Percentiles rank a stretch among this genome's conserved stretches.
Evolutionary conservation across 2,888 invertebrate genomes (phyloP).

Genomic region (Phlogophora meticulosa): DNA sequence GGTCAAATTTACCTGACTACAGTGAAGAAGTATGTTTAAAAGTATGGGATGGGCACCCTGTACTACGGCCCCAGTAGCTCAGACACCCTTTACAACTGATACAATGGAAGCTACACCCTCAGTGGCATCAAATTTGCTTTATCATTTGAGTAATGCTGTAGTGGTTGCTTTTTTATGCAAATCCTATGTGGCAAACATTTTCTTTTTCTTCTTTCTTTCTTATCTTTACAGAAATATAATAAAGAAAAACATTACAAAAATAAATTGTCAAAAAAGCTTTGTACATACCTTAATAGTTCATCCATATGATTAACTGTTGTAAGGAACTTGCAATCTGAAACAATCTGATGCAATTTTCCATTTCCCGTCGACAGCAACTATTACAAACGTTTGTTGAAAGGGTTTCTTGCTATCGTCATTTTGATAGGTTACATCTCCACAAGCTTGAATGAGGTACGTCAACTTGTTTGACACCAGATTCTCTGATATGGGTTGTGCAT

Average conservation of each 20-base stretch:
- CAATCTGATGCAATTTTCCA: constrained; percentile 98
- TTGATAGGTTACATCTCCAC: constrained; percentile 95
- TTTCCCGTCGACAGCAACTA: constrained; percentile 96
- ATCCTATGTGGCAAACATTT: too few relatives aligned
- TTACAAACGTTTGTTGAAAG: constrained; percentile 96
- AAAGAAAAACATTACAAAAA: not conserved
- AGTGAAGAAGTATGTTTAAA: too few relatives aligned
- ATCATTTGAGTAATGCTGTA: too few relatives aligned
- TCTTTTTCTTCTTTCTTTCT: too few relatives aligned
- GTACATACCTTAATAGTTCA: constrained; percentile 18
- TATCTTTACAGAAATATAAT: not conserved
- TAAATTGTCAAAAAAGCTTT: not conserved
- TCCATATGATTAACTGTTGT: constrained; percentile 68
- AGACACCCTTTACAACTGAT: too few relatives aligned
- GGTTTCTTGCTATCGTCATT: constrained; percentile 91
- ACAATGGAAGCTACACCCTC: too few relatives aligned
- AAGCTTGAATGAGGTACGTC: constrained; percentile 95
- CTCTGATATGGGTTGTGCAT: constrained; percentile 96
- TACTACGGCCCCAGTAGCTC: too few relatives aligned
- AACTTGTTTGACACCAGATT: constrained; percentile 94
- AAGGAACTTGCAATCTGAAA: constrained; percentile 94
- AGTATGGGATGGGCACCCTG: too few relatives aligned
- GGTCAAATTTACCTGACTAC: too few relatives aligned
- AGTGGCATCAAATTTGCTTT: too few relatives aligned
- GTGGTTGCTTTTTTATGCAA: too few relatives aligned